phyloP scores from a whole-genome alignment of 2,113 vertebrate species.

The Dascyllus trimaculatus region DNA sequence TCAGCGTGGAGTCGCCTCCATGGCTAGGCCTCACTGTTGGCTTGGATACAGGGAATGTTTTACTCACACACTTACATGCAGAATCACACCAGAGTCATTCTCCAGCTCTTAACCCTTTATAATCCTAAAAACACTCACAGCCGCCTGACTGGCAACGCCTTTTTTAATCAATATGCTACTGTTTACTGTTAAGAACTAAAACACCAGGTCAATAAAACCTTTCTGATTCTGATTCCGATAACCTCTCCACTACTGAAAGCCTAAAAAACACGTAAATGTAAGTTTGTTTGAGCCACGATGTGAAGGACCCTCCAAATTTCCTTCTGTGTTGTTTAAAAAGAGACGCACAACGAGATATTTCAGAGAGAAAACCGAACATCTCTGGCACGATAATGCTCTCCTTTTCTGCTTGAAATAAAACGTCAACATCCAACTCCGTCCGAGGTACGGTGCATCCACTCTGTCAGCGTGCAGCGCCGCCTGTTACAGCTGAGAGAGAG shows the following conservation, averaged over 20 bases:
- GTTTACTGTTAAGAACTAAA: too few species aligned
- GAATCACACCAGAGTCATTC: constrained; percentile 24
- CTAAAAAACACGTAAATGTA: background rate
- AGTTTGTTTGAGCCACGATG: constrained; percentile 18
- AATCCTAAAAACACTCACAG: too few species aligned
- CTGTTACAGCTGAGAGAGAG: constrained; percentile 37
- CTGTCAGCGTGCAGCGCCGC: background rate
- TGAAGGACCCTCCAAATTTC: too few species aligned
- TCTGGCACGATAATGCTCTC: background rate
- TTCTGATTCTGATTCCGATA: background rate
- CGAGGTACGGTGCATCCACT: background rate
- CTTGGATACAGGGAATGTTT: constrained; percentile 36
- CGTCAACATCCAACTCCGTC: background rate
- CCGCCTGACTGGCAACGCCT: too few species aligned
- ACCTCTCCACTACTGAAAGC: background rate
- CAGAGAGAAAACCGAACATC: background rate
- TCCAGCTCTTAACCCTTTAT: constrained; percentile 37
- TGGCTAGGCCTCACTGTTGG: constrained; percentile 49
- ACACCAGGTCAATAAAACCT: too few species aligned
- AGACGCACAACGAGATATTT: background rate
- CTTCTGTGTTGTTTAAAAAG: background rate
- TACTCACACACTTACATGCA: constrained; percentile 4
- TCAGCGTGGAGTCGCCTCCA: constrained; percentile 48
- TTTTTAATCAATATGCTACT: too few species aligned
- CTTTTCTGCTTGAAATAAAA: background rate